phyloP scores from a whole-genome alignment of 2,113 vertebrate species.

The Rhineura floridana region DNA sequence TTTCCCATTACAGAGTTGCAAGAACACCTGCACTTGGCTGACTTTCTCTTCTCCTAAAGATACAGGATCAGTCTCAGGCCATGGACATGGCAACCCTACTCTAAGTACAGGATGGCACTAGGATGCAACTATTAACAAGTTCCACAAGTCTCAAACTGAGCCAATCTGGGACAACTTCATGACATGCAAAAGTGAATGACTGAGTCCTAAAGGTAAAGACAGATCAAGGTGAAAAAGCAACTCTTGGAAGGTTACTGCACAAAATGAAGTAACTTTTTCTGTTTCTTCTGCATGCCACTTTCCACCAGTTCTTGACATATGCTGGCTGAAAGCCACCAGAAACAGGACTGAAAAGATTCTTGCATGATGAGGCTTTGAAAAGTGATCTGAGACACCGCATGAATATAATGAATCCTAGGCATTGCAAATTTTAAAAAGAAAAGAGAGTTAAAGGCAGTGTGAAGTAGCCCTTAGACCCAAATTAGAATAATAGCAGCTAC shows the following conservation, averaged over 20 bases:
- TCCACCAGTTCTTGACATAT: background rate
- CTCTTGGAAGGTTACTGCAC: background rate
- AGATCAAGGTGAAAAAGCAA: background rate
- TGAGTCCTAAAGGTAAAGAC: background rate
- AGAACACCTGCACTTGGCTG: too few relatives aligned
- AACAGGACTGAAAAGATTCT: background rate
- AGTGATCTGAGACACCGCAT: background rate
- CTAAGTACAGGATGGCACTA: background rate
- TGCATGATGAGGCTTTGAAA: background rate
- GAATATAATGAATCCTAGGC: background rate
- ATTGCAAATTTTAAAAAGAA: background rate
- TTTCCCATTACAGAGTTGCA: too few relatives aligned
- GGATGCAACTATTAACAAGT: background rate
- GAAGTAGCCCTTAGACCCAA: background rate
- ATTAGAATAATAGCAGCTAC: background rate
- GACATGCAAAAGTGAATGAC: background rate
- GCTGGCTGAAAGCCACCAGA: background rate
- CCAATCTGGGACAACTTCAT: background rate
- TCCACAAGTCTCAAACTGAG: background rate
- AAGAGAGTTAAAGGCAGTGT: background rate
- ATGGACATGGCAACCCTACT: too few relatives aligned
- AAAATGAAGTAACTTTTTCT: background rate
- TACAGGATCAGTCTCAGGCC: too few relatives aligned
- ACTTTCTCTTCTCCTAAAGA: too few relatives aligned
- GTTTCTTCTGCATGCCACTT: background rate